phyloP scores from a whole-genome alignment of 2,888 invertebrate genomes.

The Rambutsinella grinnellia region DNA sequence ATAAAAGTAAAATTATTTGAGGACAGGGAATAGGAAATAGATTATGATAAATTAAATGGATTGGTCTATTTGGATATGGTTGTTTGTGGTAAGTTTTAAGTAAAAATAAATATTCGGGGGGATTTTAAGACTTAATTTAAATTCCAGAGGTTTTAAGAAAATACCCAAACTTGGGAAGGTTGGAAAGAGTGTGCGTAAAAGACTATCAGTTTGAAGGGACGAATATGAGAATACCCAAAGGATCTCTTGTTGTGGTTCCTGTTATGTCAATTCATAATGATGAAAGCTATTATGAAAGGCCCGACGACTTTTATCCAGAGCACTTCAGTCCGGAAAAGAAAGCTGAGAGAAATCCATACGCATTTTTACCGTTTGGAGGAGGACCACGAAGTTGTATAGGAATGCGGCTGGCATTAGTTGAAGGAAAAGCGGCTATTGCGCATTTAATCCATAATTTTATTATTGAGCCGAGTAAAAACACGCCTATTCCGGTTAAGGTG shows the following conservation, averaged over 20 bases:
- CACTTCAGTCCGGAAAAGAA: constrained; percentile 46
- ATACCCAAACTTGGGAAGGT: constrained; percentile 16
- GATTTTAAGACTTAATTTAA: not conserved
- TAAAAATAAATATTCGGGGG: not conserved
- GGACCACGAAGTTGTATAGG: constrained; percentile 57
- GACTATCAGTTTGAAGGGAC: constrained; percentile 65
- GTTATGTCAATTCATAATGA: constrained; percentile 27
- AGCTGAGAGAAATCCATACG: constrained; percentile 33
- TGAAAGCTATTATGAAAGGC: constrained; percentile 38
- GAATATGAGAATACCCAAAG: constrained; percentile 34
- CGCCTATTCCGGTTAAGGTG: too few species aligned
- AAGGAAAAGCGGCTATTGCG: too few species aligned
- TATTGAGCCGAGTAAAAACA: too few species aligned
- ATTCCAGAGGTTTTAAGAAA: constrained; percentile 19
- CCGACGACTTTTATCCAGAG: constrained; percentile 57
- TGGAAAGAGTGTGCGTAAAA: constrained; percentile 68
- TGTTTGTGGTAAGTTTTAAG: too few species aligned
- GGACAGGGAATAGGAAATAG: constrained; percentile 9
- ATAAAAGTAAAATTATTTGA: constrained; percentile 7
- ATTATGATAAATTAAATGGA: constrained; percentile 29
- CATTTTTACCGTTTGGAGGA: constrained; percentile 53
- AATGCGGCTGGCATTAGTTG: too few species aligned
- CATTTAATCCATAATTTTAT: too few species aligned
- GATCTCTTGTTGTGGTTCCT: constrained; percentile 26
- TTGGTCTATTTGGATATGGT: too few species aligned